Base-by-base conservation (phyloP, 2,113 vertebrate genomes). In the Phodopus roborovskii region DNA sequence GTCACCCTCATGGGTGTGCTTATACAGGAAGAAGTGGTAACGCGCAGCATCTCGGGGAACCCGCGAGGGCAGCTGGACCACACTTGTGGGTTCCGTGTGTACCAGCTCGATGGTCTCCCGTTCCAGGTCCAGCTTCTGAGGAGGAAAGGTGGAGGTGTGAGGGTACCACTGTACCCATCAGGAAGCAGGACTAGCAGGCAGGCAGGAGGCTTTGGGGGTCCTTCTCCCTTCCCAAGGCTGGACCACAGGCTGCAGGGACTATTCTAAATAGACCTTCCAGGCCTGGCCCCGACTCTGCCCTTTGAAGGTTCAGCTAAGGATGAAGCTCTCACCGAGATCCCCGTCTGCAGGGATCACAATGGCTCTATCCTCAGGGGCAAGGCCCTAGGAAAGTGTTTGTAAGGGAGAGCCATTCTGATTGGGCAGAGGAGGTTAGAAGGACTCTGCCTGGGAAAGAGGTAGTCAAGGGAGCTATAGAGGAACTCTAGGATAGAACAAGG, bases 1-100 rank as follows among this genome's bases (percentile, higher is more conserved):
- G 98, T 99, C 99, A 19, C 99, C 99, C 97, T 99, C 99, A 0
- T 99, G 99, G 1, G 99, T 99, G 94, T 99, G 99, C 97, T 99
- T 99, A 97, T 99, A 99, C 83, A 99, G 97, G 97, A 99, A 99
- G 98, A 99, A 99, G 98, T 99, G 99, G 96, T 99, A 99, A 97
- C 99, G 99, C 73, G 99, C 99, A 0, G 99, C 98, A 92, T 99
- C 99, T 56, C 98, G 98, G 36, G 99, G 99, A 91, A 99, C 99
- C 97, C 99, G 98, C 30, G 98, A 98, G 16, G 99, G 99, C 94
- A 99, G 99, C 88, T 99, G 99, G 0, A 96, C 62, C 7, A 99
- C 98, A 86, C 99, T 99, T 0, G 99, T 99, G 89, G 99, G 99
- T 94, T 98, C 99, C 0, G 99, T 99, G 98, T 99, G 99, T 48